Evolutionary conservation across 2,888 invertebrate genomes (phyloP).

Genomic region (Operophtera brumata): DNA sequence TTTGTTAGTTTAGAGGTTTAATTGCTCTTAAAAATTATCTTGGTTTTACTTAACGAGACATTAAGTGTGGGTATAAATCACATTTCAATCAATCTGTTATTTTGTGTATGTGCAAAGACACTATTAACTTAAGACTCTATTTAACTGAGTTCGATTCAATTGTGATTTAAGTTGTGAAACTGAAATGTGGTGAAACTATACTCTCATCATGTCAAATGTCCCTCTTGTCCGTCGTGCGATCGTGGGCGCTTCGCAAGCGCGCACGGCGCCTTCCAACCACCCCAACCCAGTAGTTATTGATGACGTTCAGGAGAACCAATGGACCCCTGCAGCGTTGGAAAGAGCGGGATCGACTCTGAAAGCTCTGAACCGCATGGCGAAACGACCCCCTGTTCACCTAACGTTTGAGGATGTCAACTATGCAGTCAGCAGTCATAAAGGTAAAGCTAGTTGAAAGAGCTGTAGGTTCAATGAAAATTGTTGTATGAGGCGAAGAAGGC

Average conservation of each 20-base stretch:
- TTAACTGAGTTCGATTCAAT: no score
- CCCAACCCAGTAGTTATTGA: constrained; percentile 46
- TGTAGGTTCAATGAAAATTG: no score
- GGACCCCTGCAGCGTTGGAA: constrained; percentile 75
- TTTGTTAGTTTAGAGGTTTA: no score
- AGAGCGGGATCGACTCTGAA: constrained; percentile 74
- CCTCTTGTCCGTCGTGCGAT: constrained; percentile 71
- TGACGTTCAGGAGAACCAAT: constrained; percentile 57
- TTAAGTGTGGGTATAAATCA: no score
- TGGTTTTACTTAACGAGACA: no score
- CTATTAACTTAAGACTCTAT: no score
- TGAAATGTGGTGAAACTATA: constrained; percentile 14
- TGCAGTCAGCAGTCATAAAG: constrained; percentile 71
- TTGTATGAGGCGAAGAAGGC: no score
- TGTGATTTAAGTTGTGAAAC: not conserved
- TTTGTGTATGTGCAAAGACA: no score
- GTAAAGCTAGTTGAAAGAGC: constrained; percentile 34
- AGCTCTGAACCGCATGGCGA: constrained; percentile 79
- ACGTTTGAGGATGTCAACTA: constrained; percentile 81
- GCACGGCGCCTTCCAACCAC: constrained; percentile 35
- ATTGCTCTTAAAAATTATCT: no score
- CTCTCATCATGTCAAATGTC: constrained; percentile 56
- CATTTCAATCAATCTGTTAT: no score
- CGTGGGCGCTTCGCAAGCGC: constrained; percentile 63
- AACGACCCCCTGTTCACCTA: constrained; percentile 80